Base-by-base conservation (phyloP, 2,888 invertebrate species). In the Stenotaenia linearis region DNA sequence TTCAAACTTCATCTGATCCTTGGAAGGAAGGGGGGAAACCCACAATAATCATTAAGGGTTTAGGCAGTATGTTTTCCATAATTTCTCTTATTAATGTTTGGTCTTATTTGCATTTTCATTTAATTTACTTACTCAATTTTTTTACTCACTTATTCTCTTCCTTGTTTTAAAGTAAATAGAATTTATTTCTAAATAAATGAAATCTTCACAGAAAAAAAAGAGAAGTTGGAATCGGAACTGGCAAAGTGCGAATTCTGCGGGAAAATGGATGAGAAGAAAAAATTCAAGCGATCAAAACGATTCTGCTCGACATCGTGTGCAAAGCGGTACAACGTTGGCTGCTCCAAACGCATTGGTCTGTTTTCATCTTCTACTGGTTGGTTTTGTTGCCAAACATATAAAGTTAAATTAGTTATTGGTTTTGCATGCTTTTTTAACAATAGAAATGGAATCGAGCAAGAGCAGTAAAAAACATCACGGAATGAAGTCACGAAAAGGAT, bases 241-340 rank as follows among this genome's bases (percentile, higher is more conserved):
- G 79, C 80, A 0, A 91, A 90, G 82, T 94, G 94, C 84, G 93
- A 94, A 85, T 89, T 90, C 81, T 94, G 94, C 85, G 92, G 92
- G 37, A 92, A 90, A 82, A 85, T 89, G 21, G 91, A 90, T 83
- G 87, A 89, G 75, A 89, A 89, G 80, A 85, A 89, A 1, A 91
- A 92, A 84, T 90, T 93, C 83, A 92, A 92, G 85, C 91, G 92
- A 83, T 90, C 90, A 76, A 92, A 92, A 84, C 88, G 92, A 74
- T 94, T 92, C 85, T 94, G 94, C 84, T 92, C 93, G 0, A 89
- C 91, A 28, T 88, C 89, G 21, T 94, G 94, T 86, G 91, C 92
- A 78, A 91, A 90, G 85, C 90, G 84, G 80, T 86, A 86, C 85
- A 88, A 87, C 83, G 87, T 87, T 50, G 85, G 85, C 80, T 86